Evolutionary conservation across 2,797 vertebrate species (phyloP), one percentile per base, ranked within the genome.

Genomic region (Ptychobarbus kaznakovi): DNA sequence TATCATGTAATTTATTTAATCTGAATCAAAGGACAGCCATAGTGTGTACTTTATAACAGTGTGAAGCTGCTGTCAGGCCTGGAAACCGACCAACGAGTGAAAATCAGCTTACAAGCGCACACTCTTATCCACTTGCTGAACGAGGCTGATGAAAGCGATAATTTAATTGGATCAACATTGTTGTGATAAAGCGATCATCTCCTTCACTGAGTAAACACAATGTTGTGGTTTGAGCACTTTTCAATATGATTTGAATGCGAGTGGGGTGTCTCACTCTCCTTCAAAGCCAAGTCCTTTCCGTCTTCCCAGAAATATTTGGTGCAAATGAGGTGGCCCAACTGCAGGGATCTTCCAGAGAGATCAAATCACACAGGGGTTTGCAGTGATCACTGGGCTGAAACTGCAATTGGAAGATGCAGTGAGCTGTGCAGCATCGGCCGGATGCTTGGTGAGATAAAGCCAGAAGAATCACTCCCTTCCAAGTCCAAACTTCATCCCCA

Each of bases 181-280:
- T 89, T 89, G 81, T 92, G 92, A 93, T 94, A 93, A 94, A 94
- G 90, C 91, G 92, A 93, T 93, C 89, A 82, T 86, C 81, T 87
- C 49, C 44, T 49, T 58, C 78, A 77, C 32, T 40, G 46, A 40
- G 58, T 32, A 84, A 86, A 78, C 74, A 83, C 73, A 85, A 74
- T 76, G 49, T 44, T 44, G 56, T 82, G 72, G 68, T 63, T 65
- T 42, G 66, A 46, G 6, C 49, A 63, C 28, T 70, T 72, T 49
- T 77, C 32, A 2, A 7, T 66, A 58, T 66, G 6, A 53, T 44
- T 25, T 38, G 6, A 46, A 56, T 53, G 58, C 66, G 63, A 44
- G 22, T 66, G 46, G 9, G 51, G 46, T 56, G 18, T 69, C 49
- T 42, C 61, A 3, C 10, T 84, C n/a, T 81, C 38, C 74, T 65